A percentile compares a stretch with the other conserved stretches of the same genome.
These are phyloP conservation scores for Malurus elegans DNA, from an alignment of 2,113 vertebrate genomes.

Conservation along the genomic window DNA sequence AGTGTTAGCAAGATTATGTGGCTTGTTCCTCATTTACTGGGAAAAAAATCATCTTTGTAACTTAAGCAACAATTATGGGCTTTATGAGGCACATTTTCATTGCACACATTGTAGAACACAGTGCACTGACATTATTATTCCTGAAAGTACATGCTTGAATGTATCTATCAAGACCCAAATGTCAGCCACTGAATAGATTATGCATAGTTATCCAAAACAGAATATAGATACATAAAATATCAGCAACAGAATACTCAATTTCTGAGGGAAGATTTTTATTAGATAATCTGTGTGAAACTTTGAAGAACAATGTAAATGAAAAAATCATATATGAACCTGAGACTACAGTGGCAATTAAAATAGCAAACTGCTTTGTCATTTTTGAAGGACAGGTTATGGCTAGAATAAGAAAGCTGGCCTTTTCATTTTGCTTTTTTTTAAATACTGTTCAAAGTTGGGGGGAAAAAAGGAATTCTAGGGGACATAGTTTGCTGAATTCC, in stretches of 20 bases:
- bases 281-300: slow-evolving; percentile 35
- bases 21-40: slow-evolving; percentile 70
- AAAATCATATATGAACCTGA: neutral
- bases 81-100: slow-evolving; percentile 64
- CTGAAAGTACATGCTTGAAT: slow-evolving; percentile 61
- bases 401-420: neutral
- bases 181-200: slow-evolving; percentile 62
- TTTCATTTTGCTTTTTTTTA: neutral
- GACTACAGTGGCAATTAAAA: neutral
- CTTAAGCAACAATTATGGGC: slow-evolving; percentile 57
- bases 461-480: neutral
- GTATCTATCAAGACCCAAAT: slow-evolving; percentile 68
- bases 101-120: slow-evolving; percentile 53
- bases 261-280: slow-evolving; percentile 53
- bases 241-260: slow-evolving; percentile 51
- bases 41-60: slow-evolving; percentile 69
- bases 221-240: slow-evolving; percentile 56
- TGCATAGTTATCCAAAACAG: slow-evolving; percentile 58
- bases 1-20: slow-evolving; percentile 69
- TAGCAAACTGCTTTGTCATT: neutral
- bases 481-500: neutral
- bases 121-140: slow-evolving; percentile 50
- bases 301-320: slow-evolving; percentile 27
- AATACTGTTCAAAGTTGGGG: neutral
- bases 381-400: neutral